phyloP scores from a whole-genome alignment of 2,113 vertebrate genomes.

The Callospermophilus lateralis region DNA sequence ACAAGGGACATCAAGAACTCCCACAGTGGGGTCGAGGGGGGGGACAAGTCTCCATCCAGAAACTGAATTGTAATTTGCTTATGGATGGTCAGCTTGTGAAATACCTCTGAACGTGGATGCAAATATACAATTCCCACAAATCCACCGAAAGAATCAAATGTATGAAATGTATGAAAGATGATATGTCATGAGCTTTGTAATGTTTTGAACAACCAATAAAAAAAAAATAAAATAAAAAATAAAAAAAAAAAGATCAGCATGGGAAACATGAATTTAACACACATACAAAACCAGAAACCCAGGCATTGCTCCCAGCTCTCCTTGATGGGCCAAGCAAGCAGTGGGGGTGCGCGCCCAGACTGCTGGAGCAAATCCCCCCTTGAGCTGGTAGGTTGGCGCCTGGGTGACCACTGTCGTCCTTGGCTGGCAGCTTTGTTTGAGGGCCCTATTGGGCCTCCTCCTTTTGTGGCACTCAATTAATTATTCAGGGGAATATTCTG shows the following conservation, averaged over 20 bases:
- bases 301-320: background rate
- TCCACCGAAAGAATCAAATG: background rate
- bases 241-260: background rate
- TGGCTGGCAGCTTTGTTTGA: constrained; percentile 73
- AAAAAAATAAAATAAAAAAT: too few species aligned
- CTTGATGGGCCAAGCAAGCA: background rate
- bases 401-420: constrained; percentile 88
- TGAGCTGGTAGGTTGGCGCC: background rate
- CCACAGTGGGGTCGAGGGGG: too few species aligned
- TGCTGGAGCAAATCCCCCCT: constrained; percentile 30
- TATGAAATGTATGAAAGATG: too few species aligned
- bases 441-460: constrained; percentile 65
- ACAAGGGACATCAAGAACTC: too few species aligned
- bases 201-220: too few species aligned
- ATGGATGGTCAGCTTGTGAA: background rate
- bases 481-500: constrained; percentile 76
- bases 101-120: background rate
- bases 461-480: constrained; percentile 71
- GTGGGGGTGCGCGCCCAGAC: background rate
- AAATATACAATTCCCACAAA: background rate
- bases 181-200: too few species aligned
- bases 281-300: background rate
- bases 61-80: background rate
- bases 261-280: background rate
- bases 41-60: accelerated